phyloP scores from a whole-genome alignment of 2,113 vertebrate species.

The Pelecanoides urinatrix region DNA sequence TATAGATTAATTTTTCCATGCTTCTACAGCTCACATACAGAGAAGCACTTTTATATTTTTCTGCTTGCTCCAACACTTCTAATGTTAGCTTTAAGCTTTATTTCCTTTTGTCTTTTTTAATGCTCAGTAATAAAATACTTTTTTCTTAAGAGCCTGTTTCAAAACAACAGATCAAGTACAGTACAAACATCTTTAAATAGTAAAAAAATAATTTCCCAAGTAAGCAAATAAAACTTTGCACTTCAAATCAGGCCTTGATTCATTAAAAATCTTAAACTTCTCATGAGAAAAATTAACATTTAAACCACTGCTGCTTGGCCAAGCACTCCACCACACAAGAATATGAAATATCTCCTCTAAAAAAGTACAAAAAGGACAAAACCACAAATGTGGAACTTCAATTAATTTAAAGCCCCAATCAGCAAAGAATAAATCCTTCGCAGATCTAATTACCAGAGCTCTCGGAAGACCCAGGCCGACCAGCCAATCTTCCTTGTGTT shows the following conservation, averaged over 20 bases:
- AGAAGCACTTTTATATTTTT: slow-evolving; percentile 27
- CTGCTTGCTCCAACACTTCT: slow-evolving; percentile 5
- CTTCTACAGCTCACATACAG: background rate
- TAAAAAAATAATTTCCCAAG: slow-evolving; percentile 83
- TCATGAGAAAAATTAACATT: slow-evolving; percentile 86
- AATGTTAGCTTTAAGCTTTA: slow-evolving; percentile 35
- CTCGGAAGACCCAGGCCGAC: slow-evolving; percentile 92
- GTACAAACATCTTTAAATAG: slow-evolving; percentile 77
- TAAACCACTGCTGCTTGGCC: slow-evolving; percentile 84
- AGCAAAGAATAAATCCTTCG: slow-evolving; percentile 98
- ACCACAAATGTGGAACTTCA: slow-evolving; percentile 98
- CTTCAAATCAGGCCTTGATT: slow-evolving; percentile 84
- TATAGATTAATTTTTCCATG: slow-evolving; percentile 38
- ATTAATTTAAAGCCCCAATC: slow-evolving; percentile 99
- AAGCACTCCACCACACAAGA: slow-evolving; percentile 85
- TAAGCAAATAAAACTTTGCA: slow-evolving; percentile 89
- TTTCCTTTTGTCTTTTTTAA: slow-evolving; percentile 54
- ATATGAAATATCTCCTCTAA: slow-evolving; percentile 90
- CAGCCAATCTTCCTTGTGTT: slow-evolving; percentile 99
- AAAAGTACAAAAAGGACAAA: slow-evolving; percentile 93
- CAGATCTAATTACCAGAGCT: slow-evolving; percentile 99
- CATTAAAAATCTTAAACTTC: slow-evolving; percentile 87
- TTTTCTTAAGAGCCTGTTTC: slow-evolving; percentile 62
- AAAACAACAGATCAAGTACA: slow-evolving; percentile 76
- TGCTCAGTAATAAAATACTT: slow-evolving; percentile 55